These are phyloP conservation scores for Lepidocolaptes lacrymiger DNA, from an alignment of 2,797 vertebrate genomes.

Conservation along the genomic window DNA sequence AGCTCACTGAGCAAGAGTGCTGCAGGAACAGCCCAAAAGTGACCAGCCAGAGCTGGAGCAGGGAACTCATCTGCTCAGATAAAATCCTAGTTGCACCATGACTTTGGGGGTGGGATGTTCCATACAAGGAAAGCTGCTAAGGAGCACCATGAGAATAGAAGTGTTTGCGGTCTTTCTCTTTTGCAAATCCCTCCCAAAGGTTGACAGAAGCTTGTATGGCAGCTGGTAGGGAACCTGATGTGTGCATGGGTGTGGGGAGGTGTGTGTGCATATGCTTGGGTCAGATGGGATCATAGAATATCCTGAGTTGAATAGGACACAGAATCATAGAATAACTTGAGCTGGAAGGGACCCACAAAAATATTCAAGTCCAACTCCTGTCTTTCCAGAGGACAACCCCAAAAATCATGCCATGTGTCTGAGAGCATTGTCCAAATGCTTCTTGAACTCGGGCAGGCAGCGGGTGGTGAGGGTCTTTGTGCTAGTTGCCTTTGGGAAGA, in stretches of 20 bases:
- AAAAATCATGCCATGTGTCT: background rate
- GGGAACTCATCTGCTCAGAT: fast-evolving
- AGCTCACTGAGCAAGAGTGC: fast-evolving
- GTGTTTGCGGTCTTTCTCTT: background rate
- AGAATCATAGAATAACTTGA: background rate
- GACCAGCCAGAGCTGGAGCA: background rate
- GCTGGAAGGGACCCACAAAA: background rate
- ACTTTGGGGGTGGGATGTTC: background rate
- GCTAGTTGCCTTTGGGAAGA: background rate
- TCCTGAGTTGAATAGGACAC: background rate
- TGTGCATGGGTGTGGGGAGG: background rate
- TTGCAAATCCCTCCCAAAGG: background rate
- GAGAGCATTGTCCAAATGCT: background rate
- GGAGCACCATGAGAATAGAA: background rate
- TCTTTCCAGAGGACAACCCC: background rate
- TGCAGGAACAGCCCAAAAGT: background rate
- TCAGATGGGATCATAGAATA: background rate
- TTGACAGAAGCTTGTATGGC: background rate
- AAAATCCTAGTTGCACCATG: background rate
- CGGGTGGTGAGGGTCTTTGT: background rate
- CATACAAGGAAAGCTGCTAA: background rate
- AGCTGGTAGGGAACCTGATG: background rate
- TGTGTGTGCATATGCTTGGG: no score
- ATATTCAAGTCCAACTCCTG: background rate
- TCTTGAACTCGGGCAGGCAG: background rate